phyloP scores from a whole-genome alignment of 2,888 invertebrate genomes.

The Noctua fimbriata region DNA sequence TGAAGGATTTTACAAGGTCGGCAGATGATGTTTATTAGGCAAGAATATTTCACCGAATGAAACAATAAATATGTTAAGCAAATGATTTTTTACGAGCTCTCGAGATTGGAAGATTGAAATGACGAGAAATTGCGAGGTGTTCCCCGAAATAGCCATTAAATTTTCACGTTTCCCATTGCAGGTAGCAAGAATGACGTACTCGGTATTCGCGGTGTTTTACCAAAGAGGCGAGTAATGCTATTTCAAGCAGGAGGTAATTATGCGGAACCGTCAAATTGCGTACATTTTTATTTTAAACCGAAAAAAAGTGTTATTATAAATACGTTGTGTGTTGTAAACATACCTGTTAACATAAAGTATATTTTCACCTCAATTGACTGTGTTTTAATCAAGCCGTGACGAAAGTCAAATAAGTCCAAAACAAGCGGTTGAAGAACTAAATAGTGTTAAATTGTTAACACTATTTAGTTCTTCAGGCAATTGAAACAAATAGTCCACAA shows the following conservation, averaged over 20 bases:
- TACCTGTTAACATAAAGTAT: slow-evolving; percentile 1
- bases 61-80: slow-evolving; percentile 6
- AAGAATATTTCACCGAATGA: background rate
- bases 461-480: slow-evolving; percentile 55
- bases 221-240: slow-evolving; percentile 74
- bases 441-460: too few species aligned
- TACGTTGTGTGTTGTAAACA: background rate
- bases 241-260: slow-evolving; percentile 31
- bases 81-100: slow-evolving; percentile 14
- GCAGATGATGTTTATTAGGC: background rate
- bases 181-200: slow-evolving; percentile 86
- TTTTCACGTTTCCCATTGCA: slow-evolving; percentile 67
- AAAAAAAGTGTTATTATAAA: background rate
- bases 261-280: background rate
- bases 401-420: slow-evolving; percentile 14
- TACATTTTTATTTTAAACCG: slow-evolving; percentile 1
- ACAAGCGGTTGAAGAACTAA: too few species aligned
- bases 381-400: slow-evolving; percentile 27
- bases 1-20: background rate
- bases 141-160: slow-evolving; percentile 26
- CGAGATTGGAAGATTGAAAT: slow-evolving; percentile 5
- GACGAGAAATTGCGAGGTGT: slow-evolving; percentile 20
- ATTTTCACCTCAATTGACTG: background rate
- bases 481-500: slow-evolving; percentile 60
- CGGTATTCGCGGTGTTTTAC: slow-evolving; percentile 86